Base-by-base conservation (phyloP, 2,888 invertebrate species). In the Shargacucullia verbasci region DNA sequence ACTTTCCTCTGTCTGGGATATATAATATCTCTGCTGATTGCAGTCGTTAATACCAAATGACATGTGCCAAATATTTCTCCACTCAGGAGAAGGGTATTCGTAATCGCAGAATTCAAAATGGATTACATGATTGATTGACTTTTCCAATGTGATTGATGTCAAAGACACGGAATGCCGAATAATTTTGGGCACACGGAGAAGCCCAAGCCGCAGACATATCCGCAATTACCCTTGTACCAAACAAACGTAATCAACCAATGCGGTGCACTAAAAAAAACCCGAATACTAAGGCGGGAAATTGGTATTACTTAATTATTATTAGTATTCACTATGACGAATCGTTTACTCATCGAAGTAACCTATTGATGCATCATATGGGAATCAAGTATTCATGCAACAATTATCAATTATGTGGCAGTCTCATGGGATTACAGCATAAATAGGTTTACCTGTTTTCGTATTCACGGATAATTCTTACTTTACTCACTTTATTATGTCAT, bases 301-400 rank as follows among this genome's bases (percentile, higher is more conserved):
- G 39, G 40, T 56, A 56, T 55, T 65, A 50, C 49, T 25, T 70
- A 50, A 63, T 48, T 45, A 49, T 70, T 41, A n/a, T 70, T 70
- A 63, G 65, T 65, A 31, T 10, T 14, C 13, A 20, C 14, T 38
- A 39, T 70, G 70, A 70, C 46, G 65, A 50, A 55, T 70, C 13
- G 29, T 35, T 47, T 44, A 44, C 41, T 56, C 70, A 54, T 69
- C 33, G 9, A 38, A 35, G 12, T 31, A 29, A 35, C 14, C 27
- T 12, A 12, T 27, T 8, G 25, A 27, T 15, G 48, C 39, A 45
- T 59, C 35, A 40, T 45, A 11, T 41, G 13, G 53, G 29, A 33
- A 40, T 37, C 35, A 27, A 12, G 13, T 10, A 14, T 34, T 37
- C 10, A 38, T 20, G 31, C 33, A 34, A 20, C 34, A 8, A 49